Percentiles rank a stretch among this genome's conserved stretches.
Conservation (phyloP, 1,140 invertebrate genomes). For the Drosophila bocqueti region DNA sequence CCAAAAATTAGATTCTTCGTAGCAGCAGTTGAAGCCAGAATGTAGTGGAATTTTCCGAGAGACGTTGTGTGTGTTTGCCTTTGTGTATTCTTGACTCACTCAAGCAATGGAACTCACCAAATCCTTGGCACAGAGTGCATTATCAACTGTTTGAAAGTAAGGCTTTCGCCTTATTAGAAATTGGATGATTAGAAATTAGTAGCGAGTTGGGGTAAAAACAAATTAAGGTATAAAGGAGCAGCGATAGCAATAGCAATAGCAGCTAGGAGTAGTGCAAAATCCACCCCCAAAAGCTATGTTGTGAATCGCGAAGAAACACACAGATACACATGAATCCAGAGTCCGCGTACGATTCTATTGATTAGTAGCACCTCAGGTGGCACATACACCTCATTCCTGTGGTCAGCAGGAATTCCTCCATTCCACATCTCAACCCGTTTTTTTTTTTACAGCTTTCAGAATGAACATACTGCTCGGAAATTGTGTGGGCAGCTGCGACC, state of each 20-base stretch:
- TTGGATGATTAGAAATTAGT: neutral
- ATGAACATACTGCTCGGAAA: slow-evolving; percentile 76
- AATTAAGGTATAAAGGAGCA: too few relatives aligned
- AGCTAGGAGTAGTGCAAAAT: slow-evolving; percentile 15
- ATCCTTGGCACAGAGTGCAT: neutral
- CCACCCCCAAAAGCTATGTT: slow-evolving; percentile 32
- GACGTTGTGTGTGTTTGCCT: neutral
- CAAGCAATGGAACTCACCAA: neutral
- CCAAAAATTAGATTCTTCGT: too few relatives aligned
- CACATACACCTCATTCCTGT: neutral
- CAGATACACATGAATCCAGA: slow-evolving; percentile 29
- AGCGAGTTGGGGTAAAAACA: too few relatives aligned
- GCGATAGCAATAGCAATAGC: neutral
- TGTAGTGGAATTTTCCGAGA: slow-evolving; percentile 20
- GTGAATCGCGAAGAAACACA: slow-evolving; percentile 23
- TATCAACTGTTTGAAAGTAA: neutral
- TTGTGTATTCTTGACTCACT: slow-evolving; percentile 1
- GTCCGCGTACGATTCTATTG: slow-evolving; percentile 17
- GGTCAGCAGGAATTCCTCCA: neutral
- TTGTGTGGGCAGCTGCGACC: slow-evolving; percentile 86
- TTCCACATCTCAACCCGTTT: neutral
- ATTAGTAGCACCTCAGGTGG: slow-evolving; percentile 11
- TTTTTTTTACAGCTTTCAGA: neutral
- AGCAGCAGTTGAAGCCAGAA: neutral
- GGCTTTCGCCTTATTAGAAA: neutral